Evolutionary conservation across 2,888 invertebrate species (phyloP), one percentile per base, ranked within the genome.

Genomic region (Rugalucina vietnamica): DNA sequence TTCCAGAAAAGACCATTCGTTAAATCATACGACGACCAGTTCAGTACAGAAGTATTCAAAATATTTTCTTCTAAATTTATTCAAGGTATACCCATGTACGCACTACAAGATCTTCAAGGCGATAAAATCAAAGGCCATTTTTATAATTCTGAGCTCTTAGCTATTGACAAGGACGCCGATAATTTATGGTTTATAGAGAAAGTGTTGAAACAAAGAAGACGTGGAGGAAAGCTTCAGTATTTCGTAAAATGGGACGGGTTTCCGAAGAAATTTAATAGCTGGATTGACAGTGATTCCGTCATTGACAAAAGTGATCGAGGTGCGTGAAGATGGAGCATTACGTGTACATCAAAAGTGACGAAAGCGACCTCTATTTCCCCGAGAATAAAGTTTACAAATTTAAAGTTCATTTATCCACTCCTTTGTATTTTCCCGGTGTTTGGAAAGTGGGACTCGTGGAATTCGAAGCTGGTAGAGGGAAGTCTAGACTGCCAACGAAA

Each of bases 51-150:
- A 50, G 32, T 74, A 29, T 74, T 74, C 54, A 74, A 74, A 27
- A 54, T 54, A 36, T 4, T 37, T 70, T 37, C 36, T 21, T 5
- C n/a, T n/a, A 10, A 10, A 37, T 37, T 36, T 4, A 21, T 36
- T 5, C 79, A 80, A 54, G 79, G 71, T 14, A 83, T 79, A 37
- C 79, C 83, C 1, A 57, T 78, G 74, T 82, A 78, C 36, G 74
- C 70, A 78, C 34, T 82, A 4, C 69, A 74, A 34, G 77, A 77
- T 32, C 50, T 73, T 32, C 18, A 54, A 21, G 54, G 57, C 1
- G 78, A 82, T 12, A 29, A n/a, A 3, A 82, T 82, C 24, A 43
- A 60, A 32, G 82, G 79, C 27, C 50, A 36, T 34, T 81, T 81
- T 65, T 76, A 76, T 73, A 54, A 54, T 57, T 57, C 18, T n/a